Conservation (phyloP, 2,888 invertebrate species). For the Hybos culiciformis region DNA sequence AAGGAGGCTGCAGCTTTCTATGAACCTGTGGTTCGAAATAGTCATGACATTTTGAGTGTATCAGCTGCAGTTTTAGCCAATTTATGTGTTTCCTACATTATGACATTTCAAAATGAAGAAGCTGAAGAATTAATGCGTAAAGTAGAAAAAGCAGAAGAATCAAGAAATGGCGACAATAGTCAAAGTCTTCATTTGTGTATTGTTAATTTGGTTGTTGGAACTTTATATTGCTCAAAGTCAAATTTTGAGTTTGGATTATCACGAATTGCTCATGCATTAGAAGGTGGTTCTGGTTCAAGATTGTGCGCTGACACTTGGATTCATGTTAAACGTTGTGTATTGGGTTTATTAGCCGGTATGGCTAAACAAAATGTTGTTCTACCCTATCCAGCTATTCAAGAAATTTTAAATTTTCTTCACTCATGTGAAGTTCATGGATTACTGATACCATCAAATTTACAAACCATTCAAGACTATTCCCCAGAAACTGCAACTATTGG, state of each 20-base stretch:
- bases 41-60: conserved; percentile 68
- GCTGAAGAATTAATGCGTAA: conserved; percentile 97
- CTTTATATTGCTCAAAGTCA: conserved; percentile 94
- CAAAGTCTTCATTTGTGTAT: conserved; percentile 96
- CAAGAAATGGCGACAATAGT: conserved; percentile 69
- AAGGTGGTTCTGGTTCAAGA: conserved; percentile 41
- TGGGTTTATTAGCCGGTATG: conserved; percentile 72
- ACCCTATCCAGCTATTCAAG: conserved; percentile 64
- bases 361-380: conserved; percentile 74
- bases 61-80: conserved; percentile 98
- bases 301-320: conserved; percentile 98
- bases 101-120: conserved; percentile 98
- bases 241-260: conserved; percentile 99
- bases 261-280: conserved; percentile 86
- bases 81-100: conserved; percentile 96
- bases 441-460: conserved; percentile 30
- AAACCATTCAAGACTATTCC: conserved; percentile 25
- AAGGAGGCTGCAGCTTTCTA: conserved; percentile 97
- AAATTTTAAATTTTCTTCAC: conserved; percentile 71
- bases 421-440: conserved; percentile 54
- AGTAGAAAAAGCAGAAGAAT: conserved; percentile 96
- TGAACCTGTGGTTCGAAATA: conserved; percentile 91
- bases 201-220: conserved; percentile 96
- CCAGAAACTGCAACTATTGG: conserved; percentile 32
- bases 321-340: conserved; percentile 89